These are phyloP conservation scores for Drosophila kambysellisi DNA, from an alignment of 2,888 invertebrate genomes.

Conservation along the genomic window DNA sequence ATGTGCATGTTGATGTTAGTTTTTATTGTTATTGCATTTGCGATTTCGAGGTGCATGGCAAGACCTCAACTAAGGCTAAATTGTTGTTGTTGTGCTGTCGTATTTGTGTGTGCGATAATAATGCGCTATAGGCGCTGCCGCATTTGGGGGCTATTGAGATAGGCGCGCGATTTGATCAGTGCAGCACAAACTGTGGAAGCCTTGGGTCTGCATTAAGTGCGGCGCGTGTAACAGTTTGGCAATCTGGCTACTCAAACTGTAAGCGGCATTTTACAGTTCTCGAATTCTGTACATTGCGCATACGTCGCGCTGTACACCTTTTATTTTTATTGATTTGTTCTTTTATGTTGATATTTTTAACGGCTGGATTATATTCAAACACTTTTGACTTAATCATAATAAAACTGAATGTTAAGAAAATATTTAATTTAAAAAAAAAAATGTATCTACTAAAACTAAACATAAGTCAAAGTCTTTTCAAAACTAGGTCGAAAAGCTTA, in stretches of 20 bases:
- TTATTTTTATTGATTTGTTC: neutral
- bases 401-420: neutral
- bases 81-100: constrained; percentile 35
- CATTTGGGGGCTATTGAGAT: constrained; percentile 79
- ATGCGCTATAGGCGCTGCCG: constrained; percentile 62
- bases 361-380: neutral
- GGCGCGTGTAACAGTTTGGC: constrained; percentile 71
- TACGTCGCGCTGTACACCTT: constrained; percentile 1
- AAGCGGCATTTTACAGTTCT: constrained; percentile 41
- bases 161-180: constrained; percentile 66
- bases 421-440: neutral
- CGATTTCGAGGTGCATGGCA: constrained; percentile 77
- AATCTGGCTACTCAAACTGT: constrained; percentile 33
- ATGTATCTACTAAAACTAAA: neutral
- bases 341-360: neutral
- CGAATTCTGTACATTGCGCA: constrained; percentile 7
- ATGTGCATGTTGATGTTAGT: constrained; percentile 62
- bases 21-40: constrained; percentile 64
- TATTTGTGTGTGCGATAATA: constrained; percentile 44
- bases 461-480: neutral
- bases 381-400: neutral
- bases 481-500: neutral
- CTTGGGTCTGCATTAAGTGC: constrained; percentile 64
- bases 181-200: constrained; percentile 64
- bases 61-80: constrained; percentile 80